Base-by-base conservation (phyloP, 2,113 vertebrate genomes). In the Thunnus maccoyii region DNA sequence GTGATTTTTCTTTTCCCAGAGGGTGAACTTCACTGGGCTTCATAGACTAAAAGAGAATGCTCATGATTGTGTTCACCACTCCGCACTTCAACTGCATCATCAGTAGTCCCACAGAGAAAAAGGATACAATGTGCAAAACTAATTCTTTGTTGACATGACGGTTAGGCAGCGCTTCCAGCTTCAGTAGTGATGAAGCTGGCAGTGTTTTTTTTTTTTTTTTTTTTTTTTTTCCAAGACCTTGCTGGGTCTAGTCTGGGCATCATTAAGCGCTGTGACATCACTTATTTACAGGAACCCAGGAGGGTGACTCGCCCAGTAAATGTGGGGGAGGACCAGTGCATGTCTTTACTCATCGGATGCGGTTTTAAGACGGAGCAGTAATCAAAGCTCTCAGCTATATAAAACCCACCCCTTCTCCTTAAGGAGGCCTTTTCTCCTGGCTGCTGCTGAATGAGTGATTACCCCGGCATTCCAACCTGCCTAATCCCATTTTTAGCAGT, bases 261-360 rank as follows among this genome's bases (percentile, higher is more conserved):
- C 91, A 94, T 94, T 95, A 94, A 83, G 87, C 58, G 20, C 82
- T 75, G 86, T 90, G 91, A 93, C 92, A 91, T 94, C 93, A 94
- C 90, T 90, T 94, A 95, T 95, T 96, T 94, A 95, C 94, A 93
- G 93, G 94, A 95, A 95, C 86, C 86, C 90, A 77, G 92, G 92
- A 92, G 88, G 94, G 88, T 84, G 78, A 91, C 85, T 84, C 76
- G 78, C 80, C 88, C 90, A 85, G 91, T 95, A 94, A 95, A 95
- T 64, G 90, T 83, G 92, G 94, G 94, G 93, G 91, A 87, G 91
- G 91, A 92, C 85, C 87, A 84, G 81, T 51, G 83, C 86, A 67
- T 69, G 76, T 90, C 86, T 93, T 95, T 93, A 95, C 93, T 94
- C 95, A 94, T 95, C 93, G 91, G 94, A 95, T 95, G 94, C 85